Base-by-base conservation (phyloP, 2,888 invertebrate species). In the Andrena trimmerana region DNA sequence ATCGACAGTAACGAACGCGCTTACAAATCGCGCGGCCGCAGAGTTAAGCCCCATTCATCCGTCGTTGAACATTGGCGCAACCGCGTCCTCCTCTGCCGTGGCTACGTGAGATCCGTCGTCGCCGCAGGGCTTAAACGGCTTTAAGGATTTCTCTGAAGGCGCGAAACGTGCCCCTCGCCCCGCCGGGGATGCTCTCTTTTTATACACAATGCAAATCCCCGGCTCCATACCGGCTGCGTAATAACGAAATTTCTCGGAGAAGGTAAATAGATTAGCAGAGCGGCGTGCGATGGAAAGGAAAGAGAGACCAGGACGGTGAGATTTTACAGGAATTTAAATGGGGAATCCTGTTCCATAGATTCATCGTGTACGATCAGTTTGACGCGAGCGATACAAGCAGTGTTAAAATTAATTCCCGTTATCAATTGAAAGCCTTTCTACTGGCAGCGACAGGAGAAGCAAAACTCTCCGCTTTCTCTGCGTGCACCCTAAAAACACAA, bases 21-120 rank as follows among this genome's bases (percentile, higher is more conserved):
- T 85, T 88, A 88, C 85, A 84, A 88, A 88, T 89, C 87, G 87
- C 86, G 60, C 81, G 73, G 78, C 88, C 88, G 72, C 88, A 86
- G 88, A 88, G 88, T 88, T 88, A 88, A 88, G 88, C 88, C 78
- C 88, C 86, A 88, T 88, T 88, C 88, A 88, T 88, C 88, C 88
- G 84, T 86, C 88, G 88, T 88, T 86, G 88, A 81, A 67, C 88
- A 86, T 70, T 74, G 72, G 52, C 73, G 24, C 62, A 57, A 13
- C 70, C 75, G 52, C 52, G 29, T 52, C 50, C 70, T 60, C 68
- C 72, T 63, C 79, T 57, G 29, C 60, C 65, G 57, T 54, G 60
- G 67, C 82, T 88, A 88, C 88, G 88, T 88, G 88, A 88, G 88
- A 88, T 88, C 88, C 88, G 88, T 82, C 88, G 88, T 81, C 88